Evolutionary conservation across 1,140 invertebrate genomes (phyloP).

Genomic region (Cotesia vestalis): DNA sequence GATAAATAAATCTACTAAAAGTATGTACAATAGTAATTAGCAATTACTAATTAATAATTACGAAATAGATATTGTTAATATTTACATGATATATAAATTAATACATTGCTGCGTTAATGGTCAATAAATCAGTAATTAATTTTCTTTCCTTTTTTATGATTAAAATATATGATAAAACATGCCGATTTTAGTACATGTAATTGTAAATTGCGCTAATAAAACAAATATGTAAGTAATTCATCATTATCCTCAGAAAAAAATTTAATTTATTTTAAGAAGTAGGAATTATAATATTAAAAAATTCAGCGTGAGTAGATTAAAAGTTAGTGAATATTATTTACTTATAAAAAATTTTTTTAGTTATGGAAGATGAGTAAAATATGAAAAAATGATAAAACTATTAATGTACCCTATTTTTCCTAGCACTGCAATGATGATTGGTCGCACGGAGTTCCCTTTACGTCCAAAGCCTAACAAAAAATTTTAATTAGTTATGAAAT

Average conservation of each 20-base stretch:
- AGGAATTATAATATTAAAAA: slow-evolving; percentile 12
- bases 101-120: not conserved
- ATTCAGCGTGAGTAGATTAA: slow-evolving; percentile 5
- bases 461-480: slow-evolving; percentile 64
- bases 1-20: not conserved
- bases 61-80: not conserved
- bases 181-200: not conserved
- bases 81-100: not conserved
- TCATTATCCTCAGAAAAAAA: no score
- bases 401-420: slow-evolving; percentile 64
- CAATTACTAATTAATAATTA: no score
- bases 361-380: slow-evolving; percentile 45
- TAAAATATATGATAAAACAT: not conserved
- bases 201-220: slow-evolving; percentile 9
- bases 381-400: slow-evolving; percentile 43
- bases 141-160: not conserved
- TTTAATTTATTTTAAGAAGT: slow-evolving; percentile 1
- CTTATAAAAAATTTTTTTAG: slow-evolving; percentile 29
- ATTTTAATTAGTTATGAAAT: slow-evolving; percentile 40
- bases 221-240: slow-evolving; percentile 1
- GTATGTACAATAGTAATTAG: not conserved
- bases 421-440: slow-evolving; percentile 62
- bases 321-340: no score
- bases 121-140: not conserved
- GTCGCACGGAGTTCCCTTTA: slow-evolving; percentile 55